phyloP scores from a whole-genome alignment of 2,888 invertebrate species.

The Drosophila barbarae region DNA sequence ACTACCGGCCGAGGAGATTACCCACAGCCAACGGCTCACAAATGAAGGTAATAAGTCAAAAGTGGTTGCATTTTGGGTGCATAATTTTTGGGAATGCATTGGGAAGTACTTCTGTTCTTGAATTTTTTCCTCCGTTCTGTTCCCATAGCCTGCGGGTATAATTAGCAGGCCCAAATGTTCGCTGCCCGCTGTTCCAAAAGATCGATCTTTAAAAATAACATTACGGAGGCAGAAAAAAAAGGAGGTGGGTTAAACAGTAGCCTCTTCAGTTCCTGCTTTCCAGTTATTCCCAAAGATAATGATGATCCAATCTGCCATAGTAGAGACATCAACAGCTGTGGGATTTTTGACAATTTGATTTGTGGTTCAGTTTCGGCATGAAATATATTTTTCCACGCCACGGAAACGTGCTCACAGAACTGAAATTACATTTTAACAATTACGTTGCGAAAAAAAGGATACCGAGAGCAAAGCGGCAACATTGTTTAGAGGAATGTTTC shows the following conservation, averaged over 20 bases:
- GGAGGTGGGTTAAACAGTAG: constrained; percentile 46
- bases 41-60: constrained; percentile 69
- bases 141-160: constrained; percentile 53
- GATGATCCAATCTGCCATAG: constrained; percentile 47
- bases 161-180: constrained; percentile 57
- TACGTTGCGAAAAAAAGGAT: constrained; percentile 28
- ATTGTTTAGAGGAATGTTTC: constrained; percentile 37
- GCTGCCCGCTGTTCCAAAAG: constrained; percentile 48
- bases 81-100: constrained; percentile 51
- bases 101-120: constrained; percentile 43
- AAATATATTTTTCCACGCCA: constrained; percentile 9
- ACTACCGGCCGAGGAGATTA: constrained; percentile 35
- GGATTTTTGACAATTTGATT: constrained; percentile 68
- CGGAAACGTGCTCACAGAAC: constrained; percentile 16
- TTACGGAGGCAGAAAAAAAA: background rate
- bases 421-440: constrained; percentile 42
- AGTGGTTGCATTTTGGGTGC: constrained; percentile 64
- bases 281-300: constrained; percentile 31
- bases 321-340: constrained; percentile 69
- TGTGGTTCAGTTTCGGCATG: constrained; percentile 53
- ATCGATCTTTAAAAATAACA: constrained; percentile 32
- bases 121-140: constrained; percentile 21
- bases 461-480: constrained; percentile 7
- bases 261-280: constrained; percentile 42
- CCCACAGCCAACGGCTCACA: constrained; percentile 37